Evolutionary conservation across 2,797 vertebrate genomes (phyloP).

Genomic region (Fratercula arctica): DNA sequence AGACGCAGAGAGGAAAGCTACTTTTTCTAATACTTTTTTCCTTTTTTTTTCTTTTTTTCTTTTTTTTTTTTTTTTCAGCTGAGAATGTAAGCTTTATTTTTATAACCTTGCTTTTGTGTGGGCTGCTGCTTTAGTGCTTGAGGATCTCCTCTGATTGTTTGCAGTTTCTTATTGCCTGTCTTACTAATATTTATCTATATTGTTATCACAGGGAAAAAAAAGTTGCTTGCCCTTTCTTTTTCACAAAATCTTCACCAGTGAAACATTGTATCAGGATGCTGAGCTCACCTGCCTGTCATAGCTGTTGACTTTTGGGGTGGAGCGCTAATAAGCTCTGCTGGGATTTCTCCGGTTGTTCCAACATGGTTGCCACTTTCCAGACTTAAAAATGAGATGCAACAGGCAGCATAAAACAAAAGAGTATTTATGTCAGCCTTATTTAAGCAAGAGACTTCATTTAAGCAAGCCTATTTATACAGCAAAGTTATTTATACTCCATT

Average conservation of each 20-base stretch:
- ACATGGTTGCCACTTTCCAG: neutral
- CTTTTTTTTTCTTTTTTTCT: too few species aligned
- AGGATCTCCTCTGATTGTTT: neutral
- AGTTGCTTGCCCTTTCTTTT: neutral
- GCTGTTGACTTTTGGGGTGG: neutral
- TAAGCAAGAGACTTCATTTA: constrained; percentile 25
- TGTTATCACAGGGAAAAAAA: neutral
- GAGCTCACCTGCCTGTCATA: neutral
- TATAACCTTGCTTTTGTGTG: neutral
- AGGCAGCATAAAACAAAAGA: neutral
- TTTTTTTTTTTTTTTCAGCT: neutral
- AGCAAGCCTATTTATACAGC: constrained; percentile 12
- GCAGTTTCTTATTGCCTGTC: neutral
- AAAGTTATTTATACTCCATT: neutral
- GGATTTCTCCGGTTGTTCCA: neutral
- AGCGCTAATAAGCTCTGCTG: neutral
- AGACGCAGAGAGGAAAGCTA: neutral
- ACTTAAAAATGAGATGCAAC: neutral
- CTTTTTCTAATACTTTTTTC: neutral
- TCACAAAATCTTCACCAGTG: neutral
- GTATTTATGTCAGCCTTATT: constrained; percentile 1
- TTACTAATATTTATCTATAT: neutral
- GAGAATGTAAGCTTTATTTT: neutral
- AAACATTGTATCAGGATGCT: neutral
- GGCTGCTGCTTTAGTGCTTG: neutral